Conservation (phyloP, 2,113 vertebrate species). For the Scytalopus superciliaris region DNA sequence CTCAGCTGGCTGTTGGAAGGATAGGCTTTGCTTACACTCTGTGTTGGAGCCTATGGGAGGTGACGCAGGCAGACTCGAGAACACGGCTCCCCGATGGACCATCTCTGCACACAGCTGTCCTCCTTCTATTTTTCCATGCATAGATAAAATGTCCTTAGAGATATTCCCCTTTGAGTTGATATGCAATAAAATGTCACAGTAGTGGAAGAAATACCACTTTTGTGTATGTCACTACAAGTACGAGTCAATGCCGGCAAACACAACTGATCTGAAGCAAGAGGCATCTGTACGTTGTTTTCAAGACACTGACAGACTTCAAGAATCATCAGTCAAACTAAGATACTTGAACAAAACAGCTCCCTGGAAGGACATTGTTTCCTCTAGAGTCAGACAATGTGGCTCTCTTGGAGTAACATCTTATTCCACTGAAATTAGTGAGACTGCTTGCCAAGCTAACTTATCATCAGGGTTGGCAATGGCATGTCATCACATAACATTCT, state of each 20-base stretch:
- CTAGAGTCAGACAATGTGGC: neutral
- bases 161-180: neutral
- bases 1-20: neutral
- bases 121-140: neutral
- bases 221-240: neutral
- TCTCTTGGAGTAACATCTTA: neutral
- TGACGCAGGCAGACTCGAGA: neutral
- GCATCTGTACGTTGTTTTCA: neutral
- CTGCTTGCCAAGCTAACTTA: neutral
- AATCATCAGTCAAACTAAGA: neutral
- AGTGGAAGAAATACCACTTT: neutral
- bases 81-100: accelerated
- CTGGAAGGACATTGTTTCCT: neutral
- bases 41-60: neutral
- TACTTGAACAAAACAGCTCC: neutral
- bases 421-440: neutral
- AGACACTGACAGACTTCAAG: neutral
- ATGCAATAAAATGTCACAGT: neutral
- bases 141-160: neutral
- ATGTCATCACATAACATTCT: neutral
- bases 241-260: neutral
- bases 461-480: neutral
- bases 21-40: accelerated
- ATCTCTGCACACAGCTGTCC: neutral
- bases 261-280: neutral